Conservation (phyloP, 2,797 vertebrate species). For the Anguilla pacifica region DNA sequence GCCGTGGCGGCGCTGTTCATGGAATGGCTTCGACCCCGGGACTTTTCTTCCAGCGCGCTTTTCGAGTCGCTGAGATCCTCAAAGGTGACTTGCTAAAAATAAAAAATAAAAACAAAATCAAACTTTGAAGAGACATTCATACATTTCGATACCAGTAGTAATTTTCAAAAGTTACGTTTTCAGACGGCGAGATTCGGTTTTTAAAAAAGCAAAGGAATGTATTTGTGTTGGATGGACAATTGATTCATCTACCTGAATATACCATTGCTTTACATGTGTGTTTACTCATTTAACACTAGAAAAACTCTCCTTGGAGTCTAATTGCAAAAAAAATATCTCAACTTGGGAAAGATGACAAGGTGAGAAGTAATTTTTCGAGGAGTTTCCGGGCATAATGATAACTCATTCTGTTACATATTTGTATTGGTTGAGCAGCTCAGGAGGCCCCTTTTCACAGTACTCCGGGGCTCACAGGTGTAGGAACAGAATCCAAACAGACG, state of each 20-base stretch:
- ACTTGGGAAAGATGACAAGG: background rate
- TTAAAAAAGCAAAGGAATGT: background rate
- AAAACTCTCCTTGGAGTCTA: no score
- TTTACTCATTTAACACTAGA: background rate
- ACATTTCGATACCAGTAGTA: background rate
- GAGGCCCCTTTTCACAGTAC: no score
- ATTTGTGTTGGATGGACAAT: background rate
- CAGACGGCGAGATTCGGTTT: background rate
- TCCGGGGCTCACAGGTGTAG: background rate
- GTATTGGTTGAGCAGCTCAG: no score
- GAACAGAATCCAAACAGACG: background rate
- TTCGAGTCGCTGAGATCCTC: conserved; percentile 80
- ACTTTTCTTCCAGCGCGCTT: conserved; percentile 74
- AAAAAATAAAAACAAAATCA: conserved; percentile 31
- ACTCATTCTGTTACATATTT: no score
- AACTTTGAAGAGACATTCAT: background rate
- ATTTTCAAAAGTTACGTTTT: background rate
- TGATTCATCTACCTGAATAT: background rate
- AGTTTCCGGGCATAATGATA: background rate
- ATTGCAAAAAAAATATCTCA: no score
- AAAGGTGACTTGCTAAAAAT: conserved; percentile 82
- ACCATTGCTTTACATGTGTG: background rate
- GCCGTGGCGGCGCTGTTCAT: conserved; percentile 72
- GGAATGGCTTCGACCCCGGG: conserved; percentile 72
- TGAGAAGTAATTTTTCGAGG: background rate